Evolutionary conservation across 2,797 vertebrate genomes (phyloP).

Genomic region (Emydoidea blandingii): DNA sequence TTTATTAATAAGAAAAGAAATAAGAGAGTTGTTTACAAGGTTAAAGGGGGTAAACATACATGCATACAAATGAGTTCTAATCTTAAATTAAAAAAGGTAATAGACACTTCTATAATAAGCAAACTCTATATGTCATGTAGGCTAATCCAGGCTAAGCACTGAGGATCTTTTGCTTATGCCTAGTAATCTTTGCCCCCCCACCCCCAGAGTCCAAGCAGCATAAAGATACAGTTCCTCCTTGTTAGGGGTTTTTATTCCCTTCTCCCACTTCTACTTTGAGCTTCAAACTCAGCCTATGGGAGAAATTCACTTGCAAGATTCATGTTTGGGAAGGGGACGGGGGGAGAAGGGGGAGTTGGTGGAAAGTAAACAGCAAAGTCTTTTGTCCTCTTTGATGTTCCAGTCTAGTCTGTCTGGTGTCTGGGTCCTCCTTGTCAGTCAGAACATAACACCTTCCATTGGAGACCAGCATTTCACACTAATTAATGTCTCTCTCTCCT

Average conservation of each 20-base stretch:
- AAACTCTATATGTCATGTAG: neutral
- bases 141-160: neutral
- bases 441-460: neutral
- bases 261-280: neutral
- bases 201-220: neutral
- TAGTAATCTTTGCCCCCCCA: neutral
- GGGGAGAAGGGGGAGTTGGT: no score
- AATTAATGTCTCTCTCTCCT: neutral
- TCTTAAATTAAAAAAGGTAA: neutral
- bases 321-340: neutral
- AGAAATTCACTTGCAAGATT: neutral
- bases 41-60: no score
- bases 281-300: neutral
- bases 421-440: neutral
- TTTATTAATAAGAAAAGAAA: neutral
- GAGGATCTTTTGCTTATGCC: neutral
- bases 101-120: neutral
- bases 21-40: neutral
- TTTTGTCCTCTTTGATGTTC: neutral
- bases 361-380: neutral
- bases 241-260: neutral
- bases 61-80: neutral
- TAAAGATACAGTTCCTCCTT: neutral
- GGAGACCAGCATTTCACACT: neutral
- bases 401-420: neutral